These are phyloP conservation scores for Cyrtodaria siliqua DNA, from an alignment of 2,888 invertebrate genomes.

Conservation along the genomic window DNA sequence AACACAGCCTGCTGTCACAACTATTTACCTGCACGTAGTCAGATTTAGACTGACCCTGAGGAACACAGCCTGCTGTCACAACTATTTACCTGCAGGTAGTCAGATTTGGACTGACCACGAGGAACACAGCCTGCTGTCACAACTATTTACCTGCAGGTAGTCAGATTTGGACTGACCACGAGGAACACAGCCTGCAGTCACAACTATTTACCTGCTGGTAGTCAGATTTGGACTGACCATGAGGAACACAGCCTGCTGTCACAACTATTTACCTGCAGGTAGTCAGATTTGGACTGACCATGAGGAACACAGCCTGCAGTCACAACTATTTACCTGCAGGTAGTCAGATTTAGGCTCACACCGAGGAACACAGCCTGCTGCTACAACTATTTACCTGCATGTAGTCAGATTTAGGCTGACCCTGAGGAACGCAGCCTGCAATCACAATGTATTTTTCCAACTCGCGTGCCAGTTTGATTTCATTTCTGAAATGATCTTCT, in stretches of 20 bases:
- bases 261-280: constrained; percentile 88
- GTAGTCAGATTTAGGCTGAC: constrained; percentile 87
- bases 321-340: too few species aligned
- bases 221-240: too few species aligned
- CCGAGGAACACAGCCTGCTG: constrained; percentile 99
- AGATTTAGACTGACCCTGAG: too few species aligned
- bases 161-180: constrained; percentile 90
- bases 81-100: too few species aligned
- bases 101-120: too few species aligned
- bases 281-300: constrained; percentile 88
- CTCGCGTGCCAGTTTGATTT: constrained; percentile 89
- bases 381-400: constrained; percentile 89
- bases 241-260: too few species aligned
- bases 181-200: constrained; percentile 99
- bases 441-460: constrained; percentile 94
- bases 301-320: constrained; percentile 99
- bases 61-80: too few species aligned
- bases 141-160: constrained; percentile 85
- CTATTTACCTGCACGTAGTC: too few species aligned
- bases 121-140: too few species aligned
- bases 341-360: constrained; percentile 88
- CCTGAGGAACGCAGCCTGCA: constrained; percentile 99
- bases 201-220: too few species aligned
- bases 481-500: constrained; percentile 97
- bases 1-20: too few species aligned